Conservation (phyloP, 1,140 invertebrate genomes). For the Halyomorpha halys region DNA sequence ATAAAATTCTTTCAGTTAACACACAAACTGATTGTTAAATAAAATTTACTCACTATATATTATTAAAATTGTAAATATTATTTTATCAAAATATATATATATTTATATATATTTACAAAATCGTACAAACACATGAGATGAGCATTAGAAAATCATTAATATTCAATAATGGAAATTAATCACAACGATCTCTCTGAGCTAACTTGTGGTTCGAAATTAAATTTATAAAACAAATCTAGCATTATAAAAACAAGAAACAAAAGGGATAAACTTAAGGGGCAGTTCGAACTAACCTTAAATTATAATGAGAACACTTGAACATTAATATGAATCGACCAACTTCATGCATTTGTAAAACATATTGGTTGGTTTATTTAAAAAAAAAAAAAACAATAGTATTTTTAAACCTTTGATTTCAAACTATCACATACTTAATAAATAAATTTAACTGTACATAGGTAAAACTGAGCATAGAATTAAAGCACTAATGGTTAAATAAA, state of each 20-base stretch:
- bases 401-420: conserved; percentile 9
- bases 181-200: neutral
- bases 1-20: conserved; percentile 12
- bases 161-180: conserved; percentile 10
- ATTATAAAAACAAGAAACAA: neutral
- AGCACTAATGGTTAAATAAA: too few relatives aligned
- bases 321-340: conserved; percentile 1
- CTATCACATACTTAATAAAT: conserved; percentile 4
- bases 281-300: neutral
- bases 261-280: conserved; percentile 5
- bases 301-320: conserved; percentile 14
- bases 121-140: conserved; percentile 15
- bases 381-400: neutral
- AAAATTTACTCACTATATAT: conserved; percentile 4
- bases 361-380: neutral
- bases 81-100: conserved; percentile 19
- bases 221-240: neutral
- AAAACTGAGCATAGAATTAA: conserved; percentile 5
- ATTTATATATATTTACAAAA: conserved; percentile 17
- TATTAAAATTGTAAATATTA: conserved; percentile 17
- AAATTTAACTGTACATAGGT: conserved; percentile 4
- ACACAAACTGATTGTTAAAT: conserved; percentile 18
- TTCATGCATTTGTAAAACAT: too few relatives aligned
- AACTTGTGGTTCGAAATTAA: neutral
- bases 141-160: conserved; percentile 13